Conservation (phyloP, 2,888 invertebrate genomes). For the Tyria jacobaeae region DNA sequence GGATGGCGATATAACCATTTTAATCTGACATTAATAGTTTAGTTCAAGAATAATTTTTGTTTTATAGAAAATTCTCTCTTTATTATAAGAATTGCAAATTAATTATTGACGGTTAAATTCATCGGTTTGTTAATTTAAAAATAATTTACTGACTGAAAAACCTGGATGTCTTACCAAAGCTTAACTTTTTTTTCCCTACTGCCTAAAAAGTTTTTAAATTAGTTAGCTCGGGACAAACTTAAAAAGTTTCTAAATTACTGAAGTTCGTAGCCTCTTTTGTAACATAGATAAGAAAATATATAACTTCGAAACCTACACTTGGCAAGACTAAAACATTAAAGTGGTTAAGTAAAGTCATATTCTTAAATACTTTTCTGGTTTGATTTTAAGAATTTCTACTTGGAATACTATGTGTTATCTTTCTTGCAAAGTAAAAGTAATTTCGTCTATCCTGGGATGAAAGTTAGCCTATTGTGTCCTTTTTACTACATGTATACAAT, state of each 20-base stretch:
- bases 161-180: slow-evolving; percentile 4
- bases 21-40: no score
- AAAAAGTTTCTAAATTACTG: slow-evolving; percentile 41
- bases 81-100: no score
- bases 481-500: no score
- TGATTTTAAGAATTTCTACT: not conserved
- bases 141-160: not conserved
- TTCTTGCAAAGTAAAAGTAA: no score
- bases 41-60: no score
- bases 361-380: slow-evolving; percentile 22
- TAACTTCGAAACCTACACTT: slow-evolving; percentile 36
- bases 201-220: slow-evolving; percentile 37
- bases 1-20: no score
- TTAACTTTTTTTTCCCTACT: slow-evolving; percentile 20
- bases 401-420: not conserved
- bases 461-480: no score
- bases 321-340: slow-evolving; percentile 36
- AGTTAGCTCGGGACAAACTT: slow-evolving; percentile 24
- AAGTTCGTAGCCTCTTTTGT: slow-evolving; percentile 40
- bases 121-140: not conserved
- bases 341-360: slow-evolving; percentile 31
- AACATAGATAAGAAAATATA: slow-evolving; percentile 36
- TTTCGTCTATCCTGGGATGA: no score
- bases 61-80: no score
- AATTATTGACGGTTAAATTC: not conserved